Evolutionary conservation across 2,113 vertebrate genomes (phyloP).

Genomic region (Dendrocopos noguchii): DNA sequence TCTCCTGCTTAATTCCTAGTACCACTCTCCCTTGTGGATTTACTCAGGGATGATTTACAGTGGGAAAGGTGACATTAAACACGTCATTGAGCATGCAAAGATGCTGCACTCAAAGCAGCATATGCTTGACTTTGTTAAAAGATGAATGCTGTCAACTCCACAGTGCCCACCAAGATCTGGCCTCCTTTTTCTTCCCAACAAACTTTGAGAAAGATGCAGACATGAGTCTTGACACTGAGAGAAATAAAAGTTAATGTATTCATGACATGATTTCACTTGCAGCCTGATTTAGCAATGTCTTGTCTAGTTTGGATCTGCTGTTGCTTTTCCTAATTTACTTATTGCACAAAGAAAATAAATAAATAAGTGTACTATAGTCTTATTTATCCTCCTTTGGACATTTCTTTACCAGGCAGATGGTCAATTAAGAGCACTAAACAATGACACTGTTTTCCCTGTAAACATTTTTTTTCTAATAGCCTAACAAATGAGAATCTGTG

Average conservation of each 20-base stretch:
- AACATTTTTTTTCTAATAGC: conserved; percentile 88
- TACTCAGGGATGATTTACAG: conserved; percentile 77
- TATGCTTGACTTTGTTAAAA: conserved; percentile 77
- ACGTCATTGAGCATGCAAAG: conserved; percentile 79
- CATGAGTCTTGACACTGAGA: conserved; percentile 64
- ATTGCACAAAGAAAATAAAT: conserved; percentile 81
- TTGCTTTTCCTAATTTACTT: conserved; percentile 78
- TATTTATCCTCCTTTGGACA: conserved; percentile 87
- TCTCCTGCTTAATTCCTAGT: conserved; percentile 74
- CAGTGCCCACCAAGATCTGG: conserved; percentile 63
- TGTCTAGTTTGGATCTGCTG: conserved; percentile 73
- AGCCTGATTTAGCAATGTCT: conserved; percentile 75
- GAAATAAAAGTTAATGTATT: conserved; percentile 71
- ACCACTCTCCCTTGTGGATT: conserved; percentile 76
- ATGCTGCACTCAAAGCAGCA: conserved; percentile 75
- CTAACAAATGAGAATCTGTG: conserved; percentile 86
- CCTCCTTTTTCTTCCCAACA: conserved; percentile 62
- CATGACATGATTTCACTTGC: conserved; percentile 71
- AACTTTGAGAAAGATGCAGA: conserved; percentile 59
- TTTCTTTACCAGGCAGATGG: conserved; percentile 86
- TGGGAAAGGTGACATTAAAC: conserved; percentile 81
- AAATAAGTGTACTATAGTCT: conserved; percentile 78
- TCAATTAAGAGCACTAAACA: conserved; percentile 89
- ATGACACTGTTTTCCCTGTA: conserved; percentile 87
- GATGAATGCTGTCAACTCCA: conserved; percentile 72